Conservation (phyloP, 1,140 invertebrate species). For the Magallana angulata region DNA sequence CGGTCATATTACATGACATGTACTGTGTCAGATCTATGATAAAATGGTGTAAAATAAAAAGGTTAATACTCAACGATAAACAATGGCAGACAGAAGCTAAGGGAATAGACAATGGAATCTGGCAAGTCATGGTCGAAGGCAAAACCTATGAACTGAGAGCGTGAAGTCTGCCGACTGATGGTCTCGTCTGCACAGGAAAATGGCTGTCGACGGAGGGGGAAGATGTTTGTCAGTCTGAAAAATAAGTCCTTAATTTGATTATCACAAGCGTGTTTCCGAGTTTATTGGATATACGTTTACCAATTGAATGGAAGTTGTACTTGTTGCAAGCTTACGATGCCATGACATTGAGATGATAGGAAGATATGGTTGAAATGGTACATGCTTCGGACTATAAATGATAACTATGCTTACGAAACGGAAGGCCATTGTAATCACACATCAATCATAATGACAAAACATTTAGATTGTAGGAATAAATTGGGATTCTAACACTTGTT, state of each 20-base stretch:
- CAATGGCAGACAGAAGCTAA: slow-evolving; percentile 70
- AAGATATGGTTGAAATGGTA: too few relatives aligned
- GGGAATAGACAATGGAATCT: slow-evolving; percentile 63
- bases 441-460: too few relatives aligned
- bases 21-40: background rate
- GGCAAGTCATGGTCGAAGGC: slow-evolving; percentile 66
- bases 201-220: slow-evolving; percentile 67
- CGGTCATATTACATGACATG: background rate
- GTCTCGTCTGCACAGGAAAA: slow-evolving; percentile 69
- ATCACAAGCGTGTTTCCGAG: background rate
- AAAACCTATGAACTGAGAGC: slow-evolving; percentile 59
- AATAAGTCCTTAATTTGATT: slow-evolving; percentile 28
- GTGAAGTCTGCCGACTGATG: slow-evolving; percentile 60
- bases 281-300: background rate
- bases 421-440: too few relatives aligned
- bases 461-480: too few relatives aligned
- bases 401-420: too few relatives aligned
- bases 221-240: slow-evolving; percentile 70
- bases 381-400: too few relatives aligned
- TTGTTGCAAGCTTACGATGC: too few relatives aligned
- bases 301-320: too few relatives aligned
- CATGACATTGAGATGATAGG: too few relatives aligned
- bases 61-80: slow-evolving; percentile 64
- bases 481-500: too few relatives aligned
- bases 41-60: background rate